Evolutionary conservation across 2,888 invertebrate genomes (phyloP).

Genomic region (Phasia obesa): DNA sequence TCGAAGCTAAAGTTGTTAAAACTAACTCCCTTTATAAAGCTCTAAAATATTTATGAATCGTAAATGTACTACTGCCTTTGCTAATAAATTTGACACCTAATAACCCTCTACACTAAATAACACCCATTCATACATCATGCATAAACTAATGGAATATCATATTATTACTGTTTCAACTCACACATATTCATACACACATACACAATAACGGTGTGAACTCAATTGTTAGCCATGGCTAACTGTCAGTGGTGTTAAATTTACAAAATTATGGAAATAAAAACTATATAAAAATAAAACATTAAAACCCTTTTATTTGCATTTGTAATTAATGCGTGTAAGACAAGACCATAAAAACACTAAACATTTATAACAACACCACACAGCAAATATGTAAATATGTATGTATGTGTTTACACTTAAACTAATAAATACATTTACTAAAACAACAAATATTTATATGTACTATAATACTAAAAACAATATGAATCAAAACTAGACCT

Average conservation of each 20-base stretch:
- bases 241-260: conserved; percentile 15
- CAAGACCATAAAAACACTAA: conserved; percentile 69
- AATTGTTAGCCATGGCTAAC: conserved; percentile 18
- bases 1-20: conserved; percentile 24
- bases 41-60: conserved; percentile 66
- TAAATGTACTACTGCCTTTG: conserved; percentile 55
- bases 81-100: conserved; percentile 66
- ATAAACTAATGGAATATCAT: conserved; percentile 65
- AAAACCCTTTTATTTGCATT: conserved; percentile 70
- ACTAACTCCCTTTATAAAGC: conserved; percentile 18
- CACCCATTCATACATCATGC: conserved; percentile 26
- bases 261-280: conserved; percentile 16
- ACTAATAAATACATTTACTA: conserved; percentile 1
- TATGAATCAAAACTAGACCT: too few relatives aligned
- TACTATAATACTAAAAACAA: conserved; percentile 42
- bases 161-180: conserved; percentile 34
- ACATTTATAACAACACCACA: conserved; percentile 52
- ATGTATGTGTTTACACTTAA: too few relatives aligned
- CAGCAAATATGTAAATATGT: not conserved
- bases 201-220: not conserved
- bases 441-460: conserved; percentile 50
- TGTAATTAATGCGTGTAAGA: conserved; percentile 69
- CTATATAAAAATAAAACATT: conserved; percentile 57
- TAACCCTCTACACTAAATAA: conserved; percentile 59
- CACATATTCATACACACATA: not conserved